Evolutionary conservation across 2,888 invertebrate species (phyloP).

Genomic region (Emesis furor): DNA sequence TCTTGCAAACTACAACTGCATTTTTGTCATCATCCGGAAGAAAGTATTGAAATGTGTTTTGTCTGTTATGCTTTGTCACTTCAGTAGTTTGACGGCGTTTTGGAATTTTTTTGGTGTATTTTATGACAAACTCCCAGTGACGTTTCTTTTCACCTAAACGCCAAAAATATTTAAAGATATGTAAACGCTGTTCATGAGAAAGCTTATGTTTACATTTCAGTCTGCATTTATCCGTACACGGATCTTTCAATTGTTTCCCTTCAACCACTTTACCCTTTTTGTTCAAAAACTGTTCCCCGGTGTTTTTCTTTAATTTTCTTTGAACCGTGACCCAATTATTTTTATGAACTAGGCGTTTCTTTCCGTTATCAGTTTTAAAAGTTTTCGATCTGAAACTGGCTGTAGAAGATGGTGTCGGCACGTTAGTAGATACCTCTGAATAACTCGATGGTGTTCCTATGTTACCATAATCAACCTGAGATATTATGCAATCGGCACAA

Average conservation of each 20-base stretch:
- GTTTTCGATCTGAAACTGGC: conserved; percentile 27
- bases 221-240: conserved; percentile 25
- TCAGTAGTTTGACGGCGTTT: conserved; percentile 37
- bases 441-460: conserved; percentile 24
- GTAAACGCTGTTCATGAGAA: conserved; percentile 41
- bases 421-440: conserved; percentile 30
- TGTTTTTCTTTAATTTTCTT: conserved; percentile 40
- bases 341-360: conserved; percentile 30
- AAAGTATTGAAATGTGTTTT: conserved; percentile 53
- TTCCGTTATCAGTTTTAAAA: conserved; percentile 12
- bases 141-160: conserved; percentile 49
- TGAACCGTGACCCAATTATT: conserved; percentile 28
- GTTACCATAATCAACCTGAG: background rate
- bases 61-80: conserved; percentile 42
- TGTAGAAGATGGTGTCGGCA: conserved; percentile 29
- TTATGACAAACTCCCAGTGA: conserved; percentile 58
- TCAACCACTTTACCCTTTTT: too few relatives aligned
- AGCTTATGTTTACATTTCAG: conserved; percentile 44
- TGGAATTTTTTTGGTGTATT: conserved; percentile 44
- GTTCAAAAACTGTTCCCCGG: too few relatives aligned
- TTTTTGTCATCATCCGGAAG: conserved; percentile 39
- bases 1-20: conserved; percentile 53
- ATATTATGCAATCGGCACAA: conserved; percentile 25
- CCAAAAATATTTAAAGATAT: conserved; percentile 56
- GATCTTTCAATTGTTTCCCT: too few relatives aligned